A percentile compares a stretch with the other conserved stretches of the same genome.
Conservation (phyloP, 2,113 vertebrate genomes). For the Mastomys natalensis region DNA sequence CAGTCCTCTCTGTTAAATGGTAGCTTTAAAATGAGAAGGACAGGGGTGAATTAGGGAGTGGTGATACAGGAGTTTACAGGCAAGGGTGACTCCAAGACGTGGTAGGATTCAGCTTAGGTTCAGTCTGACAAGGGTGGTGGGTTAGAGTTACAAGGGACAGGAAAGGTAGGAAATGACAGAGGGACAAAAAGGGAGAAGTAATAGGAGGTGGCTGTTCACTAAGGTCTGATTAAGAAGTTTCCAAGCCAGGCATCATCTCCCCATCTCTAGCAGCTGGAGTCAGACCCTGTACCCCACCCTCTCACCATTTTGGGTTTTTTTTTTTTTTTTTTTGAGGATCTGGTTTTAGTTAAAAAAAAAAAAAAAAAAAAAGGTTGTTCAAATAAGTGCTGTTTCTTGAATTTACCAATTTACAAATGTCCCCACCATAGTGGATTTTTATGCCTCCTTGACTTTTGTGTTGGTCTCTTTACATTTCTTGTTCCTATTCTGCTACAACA, state of each 20-base stretch:
- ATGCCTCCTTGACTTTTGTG: not conserved
- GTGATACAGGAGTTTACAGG: not conserved
- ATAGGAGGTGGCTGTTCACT: not conserved
- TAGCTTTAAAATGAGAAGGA: conserved; percentile 23
- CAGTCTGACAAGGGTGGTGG: not conserved
- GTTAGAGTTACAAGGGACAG: not conserved
- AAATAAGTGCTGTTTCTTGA: not conserved
- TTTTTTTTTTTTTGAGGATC: not conserved
- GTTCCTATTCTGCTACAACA: not conserved
- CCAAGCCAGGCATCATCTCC: not conserved
- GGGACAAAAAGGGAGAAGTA: too few relatives aligned
- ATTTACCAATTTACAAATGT: conserved; percentile 12
- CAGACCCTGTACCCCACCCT: not conserved
- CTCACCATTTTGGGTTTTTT: not conserved
- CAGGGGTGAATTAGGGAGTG: not conserved
- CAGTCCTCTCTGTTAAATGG: not conserved
- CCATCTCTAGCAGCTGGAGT: not conserved
- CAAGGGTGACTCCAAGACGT: not conserved
- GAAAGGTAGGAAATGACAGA: not conserved
- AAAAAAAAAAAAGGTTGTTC: not conserved
- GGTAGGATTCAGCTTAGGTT: not conserved
- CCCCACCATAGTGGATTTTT: not conserved
- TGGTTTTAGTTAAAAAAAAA: conserved; percentile 1
- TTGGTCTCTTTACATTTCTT: not conserved
- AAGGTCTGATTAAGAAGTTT: not conserved